Percentiles rank a stretch among this genome's conserved stretches.
These are phyloP conservation scores for Coregonus suidteri DNA, from an alignment of 2,797 vertebrate genomes.

Conservation along the genomic window DNA sequence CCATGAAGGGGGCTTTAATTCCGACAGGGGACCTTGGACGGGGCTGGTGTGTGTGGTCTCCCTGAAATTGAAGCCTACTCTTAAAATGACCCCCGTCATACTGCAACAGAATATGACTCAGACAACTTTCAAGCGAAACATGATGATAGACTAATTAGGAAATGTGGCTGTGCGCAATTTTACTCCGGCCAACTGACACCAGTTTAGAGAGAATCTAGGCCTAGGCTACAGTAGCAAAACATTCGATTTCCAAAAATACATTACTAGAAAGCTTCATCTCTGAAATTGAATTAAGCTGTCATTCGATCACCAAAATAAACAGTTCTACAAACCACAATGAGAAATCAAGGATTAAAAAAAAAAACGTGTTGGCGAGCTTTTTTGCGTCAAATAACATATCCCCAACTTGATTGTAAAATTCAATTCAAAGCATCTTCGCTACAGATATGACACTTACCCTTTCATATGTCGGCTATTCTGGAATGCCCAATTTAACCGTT, in stretches of 20 bases:
- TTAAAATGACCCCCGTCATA: background rate
- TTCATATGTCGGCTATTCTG: constrained; percentile 47
- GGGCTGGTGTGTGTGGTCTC: background rate
- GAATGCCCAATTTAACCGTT: constrained; percentile 67
- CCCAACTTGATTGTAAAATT: background rate
- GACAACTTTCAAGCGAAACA: constrained; percentile 2
- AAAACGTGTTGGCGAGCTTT: background rate
- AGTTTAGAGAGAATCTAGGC: background rate
- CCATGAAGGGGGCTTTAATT: background rate
- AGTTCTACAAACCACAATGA: constrained; percentile 41
- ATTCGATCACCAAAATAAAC: constrained; percentile 23
- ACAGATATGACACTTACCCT: constrained; percentile 62
- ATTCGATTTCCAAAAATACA: background rate
- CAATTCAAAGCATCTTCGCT: constrained; percentile 8
- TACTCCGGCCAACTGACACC: background rate
- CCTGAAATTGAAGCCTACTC: background rate
- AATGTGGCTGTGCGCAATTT: background rate
- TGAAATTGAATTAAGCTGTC: constrained; percentile 18
- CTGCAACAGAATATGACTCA: background rate
- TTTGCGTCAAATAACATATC: constrained; percentile 26
- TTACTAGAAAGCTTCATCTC: background rate
- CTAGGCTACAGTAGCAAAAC: background rate
- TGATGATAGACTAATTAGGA: background rate
- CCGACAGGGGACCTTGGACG: background rate
- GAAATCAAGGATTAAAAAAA: constrained; percentile 45